Evolutionary conservation across 2,797 vertebrate species (phyloP).

Genomic region (Nannoperca australis): DNA sequence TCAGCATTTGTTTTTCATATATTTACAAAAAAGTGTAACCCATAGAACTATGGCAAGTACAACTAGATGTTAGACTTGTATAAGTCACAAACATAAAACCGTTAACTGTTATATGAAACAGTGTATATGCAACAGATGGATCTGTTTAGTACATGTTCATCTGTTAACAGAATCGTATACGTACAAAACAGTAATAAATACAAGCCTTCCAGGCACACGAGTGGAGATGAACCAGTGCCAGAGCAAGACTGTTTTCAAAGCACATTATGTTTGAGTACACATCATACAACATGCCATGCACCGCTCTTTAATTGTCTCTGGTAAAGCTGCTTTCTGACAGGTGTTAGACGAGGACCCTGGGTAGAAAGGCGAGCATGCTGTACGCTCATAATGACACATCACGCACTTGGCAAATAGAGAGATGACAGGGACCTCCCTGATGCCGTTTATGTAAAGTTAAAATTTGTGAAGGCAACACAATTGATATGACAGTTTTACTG

Average conservation of each 20-base stretch:
- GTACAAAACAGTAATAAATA: slow-evolving; percentile 59
- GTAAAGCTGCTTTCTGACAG: slow-evolving; percentile 90
- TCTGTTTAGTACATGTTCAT: slow-evolving; percentile 56
- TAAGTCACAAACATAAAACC: slow-evolving; percentile 43
- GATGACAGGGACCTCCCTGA: slow-evolving; percentile 87
- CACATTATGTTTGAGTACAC: slow-evolving; percentile 89
- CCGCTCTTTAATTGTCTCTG: slow-evolving; percentile 90
- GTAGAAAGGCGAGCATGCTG: slow-evolving; percentile 49
- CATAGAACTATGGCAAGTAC: not conserved
- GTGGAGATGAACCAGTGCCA: slow-evolving; percentile 51
- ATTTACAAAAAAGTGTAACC: not conserved
- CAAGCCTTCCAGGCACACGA: slow-evolving; percentile 51
- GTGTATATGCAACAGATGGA: slow-evolving; percentile 64
- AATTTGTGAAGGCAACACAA: slow-evolving; percentile 63
- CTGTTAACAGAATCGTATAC: slow-evolving; percentile 40
- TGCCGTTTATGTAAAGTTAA: slow-evolving; percentile 60
- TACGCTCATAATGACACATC: slow-evolving; percentile 67
- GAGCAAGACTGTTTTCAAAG: slow-evolving; percentile 85
- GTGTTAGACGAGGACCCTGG: slow-evolving; percentile 83
- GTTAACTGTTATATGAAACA: not conserved
- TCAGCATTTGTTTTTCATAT: not conserved
- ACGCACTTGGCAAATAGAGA: slow-evolving; percentile 75
- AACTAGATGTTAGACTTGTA: slow-evolving; percentile 17
- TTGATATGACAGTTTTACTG: slow-evolving; percentile 54
- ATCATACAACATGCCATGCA: slow-evolving; percentile 89